Base-by-base conservation (phyloP, 2,797 vertebrate genomes). In the Eulemur albifrons region DNA sequence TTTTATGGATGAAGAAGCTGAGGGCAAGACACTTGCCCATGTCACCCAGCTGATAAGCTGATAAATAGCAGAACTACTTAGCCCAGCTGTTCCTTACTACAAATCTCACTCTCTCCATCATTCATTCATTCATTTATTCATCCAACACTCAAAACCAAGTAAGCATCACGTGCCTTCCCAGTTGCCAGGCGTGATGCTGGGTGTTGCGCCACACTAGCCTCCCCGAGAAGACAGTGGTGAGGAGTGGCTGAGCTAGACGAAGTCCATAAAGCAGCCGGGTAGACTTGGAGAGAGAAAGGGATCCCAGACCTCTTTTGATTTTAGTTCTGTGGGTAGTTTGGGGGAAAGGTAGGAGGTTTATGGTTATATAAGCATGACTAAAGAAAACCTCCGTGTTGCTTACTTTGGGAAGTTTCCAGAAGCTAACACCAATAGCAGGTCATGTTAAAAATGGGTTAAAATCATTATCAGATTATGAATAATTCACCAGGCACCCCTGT, bases 381-480 rank as follows among this genome's bases (percentile, higher is more conserved):
- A 94, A 95, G 88, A 82, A 93, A 95, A 95, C 59, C 52, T 94
- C 81, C 35, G 12, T 69, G 84, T 77, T 96, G 95, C 83, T 97
- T 96, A 97, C 82, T 97, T 94, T 97, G 97, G 95, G 93, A 96
- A 95, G 63, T 84, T 97, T 97, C 97, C 95, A 97, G 95, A 88
- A 96, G 81, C 85, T 67, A 88, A 95, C 90, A 94, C 87, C 94
- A 95, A 90, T 73, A 88, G n/a, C 92, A 90, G 84, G 82, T 95
- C 82, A 57, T 45, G 88, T 96, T 96, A 95, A 97, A 97, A 97
- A 97, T 90, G 97, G 95, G 97, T 97, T 98, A 97, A 98, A 97
- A 95, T 97, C 96, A 97, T 97, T 97, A 98, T 88, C 67, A n/a
- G 95, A 96, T 97, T 96, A 97, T 97, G 96, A 97, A 97, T 97